A percentile compares a stretch with the other conserved stretches of the same genome.
phyloP scores from a whole-genome alignment of 2,888 invertebrate species.

The Cinara cedri region DNA sequence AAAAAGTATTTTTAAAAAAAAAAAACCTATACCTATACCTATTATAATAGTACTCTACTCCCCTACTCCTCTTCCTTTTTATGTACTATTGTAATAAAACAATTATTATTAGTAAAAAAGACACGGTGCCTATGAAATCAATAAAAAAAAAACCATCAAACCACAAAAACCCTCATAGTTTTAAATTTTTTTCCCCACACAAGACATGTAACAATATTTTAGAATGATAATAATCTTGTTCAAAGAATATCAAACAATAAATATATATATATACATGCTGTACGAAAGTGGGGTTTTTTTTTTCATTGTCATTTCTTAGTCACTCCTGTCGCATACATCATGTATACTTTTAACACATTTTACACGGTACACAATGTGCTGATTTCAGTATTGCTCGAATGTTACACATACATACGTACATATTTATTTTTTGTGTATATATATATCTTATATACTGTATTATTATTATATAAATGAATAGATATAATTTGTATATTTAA shows the following conservation, averaged over 20 bases:
- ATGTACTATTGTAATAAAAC: background rate
- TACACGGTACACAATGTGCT: slow-evolving; percentile 6
- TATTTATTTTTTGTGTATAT: slow-evolving; percentile 4
- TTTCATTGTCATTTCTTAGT: slow-evolving; percentile 14
- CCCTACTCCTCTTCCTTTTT: slow-evolving; percentile 12
- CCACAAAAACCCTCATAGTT: background rate
- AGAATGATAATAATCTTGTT: background rate
- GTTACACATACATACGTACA: slow-evolving; percentile 13
- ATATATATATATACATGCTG: background rate
- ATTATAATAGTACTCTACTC: slow-evolving; percentile 29
- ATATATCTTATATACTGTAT: background rate
- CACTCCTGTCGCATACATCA: background rate
- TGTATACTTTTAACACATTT: slow-evolving; percentile 31
- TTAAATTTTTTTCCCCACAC: background rate
- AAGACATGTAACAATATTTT: background rate
- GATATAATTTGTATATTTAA: too few species aligned
- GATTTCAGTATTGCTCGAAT: slow-evolving; percentile 53
- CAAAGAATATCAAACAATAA: background rate
- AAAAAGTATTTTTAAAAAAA: slow-evolving; percentile 6
- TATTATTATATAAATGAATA: slow-evolving; percentile 8
- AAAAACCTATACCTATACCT: slow-evolving; percentile 20
- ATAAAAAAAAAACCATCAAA: background rate
- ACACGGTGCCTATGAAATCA: slow-evolving; percentile 26
- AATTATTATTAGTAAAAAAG: slow-evolving; percentile 10
- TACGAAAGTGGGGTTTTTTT: background rate